Conservation (phyloP, 2,888 invertebrate genomes). For the Deroplatys truncata region DNA sequence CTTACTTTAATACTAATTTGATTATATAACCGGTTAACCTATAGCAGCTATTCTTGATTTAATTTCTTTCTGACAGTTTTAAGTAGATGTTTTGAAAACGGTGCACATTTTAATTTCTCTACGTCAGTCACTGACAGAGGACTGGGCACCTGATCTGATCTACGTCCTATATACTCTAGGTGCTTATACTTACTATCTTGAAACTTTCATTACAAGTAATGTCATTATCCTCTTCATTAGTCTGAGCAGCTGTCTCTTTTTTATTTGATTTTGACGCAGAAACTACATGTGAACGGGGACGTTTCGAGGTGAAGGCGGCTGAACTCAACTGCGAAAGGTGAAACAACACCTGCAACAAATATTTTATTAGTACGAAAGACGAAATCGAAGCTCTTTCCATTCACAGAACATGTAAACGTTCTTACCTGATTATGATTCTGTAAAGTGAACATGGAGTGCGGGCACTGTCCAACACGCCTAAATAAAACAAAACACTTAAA, state of each 20-base stretch:
- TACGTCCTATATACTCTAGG: not conserved
- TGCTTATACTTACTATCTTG: conserved; percentile 37
- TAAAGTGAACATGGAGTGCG: conserved; percentile 44
- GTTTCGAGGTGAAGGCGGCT: conserved; percentile 45
- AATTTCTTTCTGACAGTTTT: too few species aligned
- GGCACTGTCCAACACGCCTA: not conserved
- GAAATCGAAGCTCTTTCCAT: not conserved
- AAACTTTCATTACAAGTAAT: conserved; percentile 47
- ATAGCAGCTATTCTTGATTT: too few species aligned
- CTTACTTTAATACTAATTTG: too few species aligned
- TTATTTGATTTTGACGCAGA: conserved; percentile 33
- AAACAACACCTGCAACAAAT: conserved; percentile 35
- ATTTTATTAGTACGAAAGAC: not conserved
- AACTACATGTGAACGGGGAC: conserved; percentile 37
- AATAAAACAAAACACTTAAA: not conserved
- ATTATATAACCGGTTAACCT: too few species aligned
- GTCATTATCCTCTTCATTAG: conserved; percentile 37
- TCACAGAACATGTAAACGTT: not conserved
- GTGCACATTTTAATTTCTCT: too few species aligned
- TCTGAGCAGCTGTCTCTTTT: conserved; percentile 37
- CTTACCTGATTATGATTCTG: conserved; percentile 51
- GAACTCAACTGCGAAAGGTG: conserved; percentile 46
- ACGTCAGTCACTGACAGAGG: too few species aligned
- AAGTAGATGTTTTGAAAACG: too few species aligned
- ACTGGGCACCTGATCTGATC: too few species aligned